phyloP scores from a whole-genome alignment of 2,797 vertebrate genomes.

The Amblyraja radiata region DNA sequence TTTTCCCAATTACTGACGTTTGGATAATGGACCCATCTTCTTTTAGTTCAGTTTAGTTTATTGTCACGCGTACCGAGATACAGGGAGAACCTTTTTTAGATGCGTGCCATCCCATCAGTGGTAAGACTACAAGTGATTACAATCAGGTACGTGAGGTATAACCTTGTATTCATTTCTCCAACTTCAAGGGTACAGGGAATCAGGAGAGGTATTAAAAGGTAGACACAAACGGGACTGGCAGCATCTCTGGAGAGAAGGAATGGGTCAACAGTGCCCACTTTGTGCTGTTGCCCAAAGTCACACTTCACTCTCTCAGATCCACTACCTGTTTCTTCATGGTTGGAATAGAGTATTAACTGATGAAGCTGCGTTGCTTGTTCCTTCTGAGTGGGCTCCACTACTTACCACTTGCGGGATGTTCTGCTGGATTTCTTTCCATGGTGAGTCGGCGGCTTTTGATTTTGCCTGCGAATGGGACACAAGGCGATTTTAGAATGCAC shows the following conservation, averaged over 20 bases:
- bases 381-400: neutral
- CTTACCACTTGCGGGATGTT: conserved; percentile 23
- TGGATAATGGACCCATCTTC: too few species aligned
- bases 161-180: neutral
- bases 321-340: neutral
- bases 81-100: too few species aligned
- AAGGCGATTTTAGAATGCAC: neutral
- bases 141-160: too few species aligned
- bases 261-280: neutral
- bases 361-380: neutral
- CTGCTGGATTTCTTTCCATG: conserved; percentile 27
- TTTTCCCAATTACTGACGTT: too few species aligned
- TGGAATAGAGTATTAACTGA: neutral
- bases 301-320: neutral
- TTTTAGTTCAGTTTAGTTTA: too few species aligned
- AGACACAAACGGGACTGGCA: too few species aligned
- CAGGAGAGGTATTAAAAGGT: neutral
- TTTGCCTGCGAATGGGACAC: conserved; percentile 16
- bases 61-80: too few species aligned
- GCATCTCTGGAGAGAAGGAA: too few species aligned
- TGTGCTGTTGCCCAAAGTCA: neutral
- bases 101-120: too few species aligned
- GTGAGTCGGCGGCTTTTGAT: neutral
- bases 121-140: too few species aligned
- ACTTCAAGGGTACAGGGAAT: too few species aligned